These are phyloP conservation scores for Hybos culiciformis DNA, from an alignment of 2,888 invertebrate species.

Conservation along the genomic window DNA sequence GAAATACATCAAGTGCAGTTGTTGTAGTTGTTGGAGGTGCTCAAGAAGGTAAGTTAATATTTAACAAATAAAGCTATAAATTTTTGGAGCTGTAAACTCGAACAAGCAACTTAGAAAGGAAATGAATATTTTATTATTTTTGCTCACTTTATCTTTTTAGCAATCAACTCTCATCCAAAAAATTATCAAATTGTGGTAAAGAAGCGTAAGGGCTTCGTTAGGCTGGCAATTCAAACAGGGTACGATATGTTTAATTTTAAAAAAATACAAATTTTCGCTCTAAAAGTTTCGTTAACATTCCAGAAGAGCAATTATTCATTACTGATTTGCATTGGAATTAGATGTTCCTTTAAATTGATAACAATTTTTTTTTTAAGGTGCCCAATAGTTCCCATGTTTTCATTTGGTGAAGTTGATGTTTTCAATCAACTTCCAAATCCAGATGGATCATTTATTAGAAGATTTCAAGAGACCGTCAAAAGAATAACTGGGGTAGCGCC, in stretches of 20 bases:
- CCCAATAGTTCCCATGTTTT: constrained; percentile 73
- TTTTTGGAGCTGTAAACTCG: no score
- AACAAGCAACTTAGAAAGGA: no score
- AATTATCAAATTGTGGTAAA: constrained; percentile 57
- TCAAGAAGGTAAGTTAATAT: no score
- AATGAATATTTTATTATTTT: no score
- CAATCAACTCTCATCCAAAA: constrained; percentile 67
- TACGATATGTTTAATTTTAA: constrained; percentile 35
- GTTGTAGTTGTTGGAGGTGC: constrained; percentile 81
- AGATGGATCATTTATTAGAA: constrained; percentile 47
- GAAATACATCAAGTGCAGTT: constrained; percentile 39
- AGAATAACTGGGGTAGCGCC: constrained; percentile 59
- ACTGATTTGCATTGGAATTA: no score
- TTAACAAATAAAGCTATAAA: no score
- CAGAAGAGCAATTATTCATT: no score
- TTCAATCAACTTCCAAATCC: constrained; percentile 67
- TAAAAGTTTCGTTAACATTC: no score
- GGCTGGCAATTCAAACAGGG: constrained; percentile 60
- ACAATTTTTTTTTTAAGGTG: constrained; percentile 48
- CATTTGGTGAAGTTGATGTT: constrained; percentile 81
- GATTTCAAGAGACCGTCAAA: constrained; percentile 54
- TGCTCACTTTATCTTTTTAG: no score
- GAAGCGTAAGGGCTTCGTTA: constrained; percentile 64
- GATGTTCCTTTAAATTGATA: constrained; percentile 7
- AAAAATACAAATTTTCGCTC: no score